Evolutionary conservation across 1,140 invertebrate species (phyloP), one percentile per base, ranked within the genome.

Genomic region (Zaprionus capensis): DNA sequence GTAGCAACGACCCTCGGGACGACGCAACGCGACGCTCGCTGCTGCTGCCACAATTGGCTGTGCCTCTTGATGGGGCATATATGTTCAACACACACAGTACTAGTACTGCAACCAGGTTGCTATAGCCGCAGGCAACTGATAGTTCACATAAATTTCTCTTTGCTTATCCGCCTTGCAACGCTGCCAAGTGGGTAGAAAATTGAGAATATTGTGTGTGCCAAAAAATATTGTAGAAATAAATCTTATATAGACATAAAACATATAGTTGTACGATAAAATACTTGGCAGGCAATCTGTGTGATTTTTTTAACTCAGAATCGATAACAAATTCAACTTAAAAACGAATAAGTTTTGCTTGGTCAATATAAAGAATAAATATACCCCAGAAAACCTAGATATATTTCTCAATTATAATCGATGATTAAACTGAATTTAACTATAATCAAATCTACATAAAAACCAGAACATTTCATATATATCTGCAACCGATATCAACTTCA

Each of bases 1-100:
- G 46, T 22, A 12, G 9, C 0, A 38, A 15, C 20, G 65, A 62
- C 71, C 57, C 57, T 61, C 15, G 71, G 65, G 71, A 62, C 17
- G 2, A 34, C 9, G 31, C 31, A 34, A 11, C 31, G 31, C 31
- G 9, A 34, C 31, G 31, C 31, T 34, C 31, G 0, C 28, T 6
- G 28, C 15, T 34, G 49, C 26, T 66, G 65, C 63, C 61, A 36
- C 57, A 65, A 49, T 55, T 44, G 49, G 49, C 17, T 44, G 51
- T 9, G 28, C 41, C 20, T 26, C 17, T 15, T 44, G 14, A 36
- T n/a, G 51, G 34, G 41, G 9, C 9, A 38, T 4, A 38, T 12
- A 38, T n/a, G n/a, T n/a, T n/a, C 12, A 14, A 14, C 12, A 38
- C 12, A 38, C 11, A 38, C 36, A 15, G 11, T 36, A 14, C 36